Base-by-base conservation (phyloP, 2,113 vertebrate species). In the Cyanoderma ruficeps region DNA sequence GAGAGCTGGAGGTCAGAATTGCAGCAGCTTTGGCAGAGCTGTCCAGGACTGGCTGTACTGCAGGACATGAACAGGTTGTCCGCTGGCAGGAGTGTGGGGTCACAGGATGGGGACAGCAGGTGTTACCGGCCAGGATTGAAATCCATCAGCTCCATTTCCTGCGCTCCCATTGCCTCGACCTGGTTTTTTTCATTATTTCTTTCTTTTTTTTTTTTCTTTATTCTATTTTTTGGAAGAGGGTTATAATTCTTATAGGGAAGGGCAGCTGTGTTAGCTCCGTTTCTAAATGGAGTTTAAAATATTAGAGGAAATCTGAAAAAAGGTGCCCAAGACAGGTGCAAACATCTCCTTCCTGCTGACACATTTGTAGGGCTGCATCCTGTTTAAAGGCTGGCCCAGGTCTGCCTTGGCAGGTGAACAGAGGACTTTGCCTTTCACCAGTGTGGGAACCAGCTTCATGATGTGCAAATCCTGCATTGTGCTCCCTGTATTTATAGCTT, bases 101-200 rank as follows among this genome's bases (percentile, higher is more conserved):
- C 96, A 84, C 90, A 90, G 68, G 92, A 81, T 90, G 76, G 79
- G 87, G 77, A 77, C 68, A 88, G 85, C 96, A 96, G 96, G 44
- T 96, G 94, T 71, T 94, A 49, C 95, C 53, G 52, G 52, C 52
- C 1, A 0, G 80, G 72, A 46, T 1, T 81, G 60, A 70, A 80
- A 70, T 84, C 79, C 72, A 78, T 23, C 90, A 90, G 72, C 92
- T 88, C 68, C 42, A 30, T 78, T 96, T 97, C 96, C 96, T 95
- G 44, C 0, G 0, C 37, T 93, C 55, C 9, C 1, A 37, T 37
- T 57, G 63, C 90, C 61, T 53, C 0, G 0, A 42, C 42, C 31
- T 41, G 17, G 2, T 19, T 22, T 46, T 70, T 27, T 33, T 19
- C 8, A 28, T 12, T 3, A 25, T 15, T 68, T 44, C 5, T 39